A percentile compares a stretch with the other conserved stretches of the same genome.
These are phyloP conservation scores for Pterostichus madidus DNA, from an alignment of 2,888 invertebrate genomes.

Conservation along the genomic window DNA sequence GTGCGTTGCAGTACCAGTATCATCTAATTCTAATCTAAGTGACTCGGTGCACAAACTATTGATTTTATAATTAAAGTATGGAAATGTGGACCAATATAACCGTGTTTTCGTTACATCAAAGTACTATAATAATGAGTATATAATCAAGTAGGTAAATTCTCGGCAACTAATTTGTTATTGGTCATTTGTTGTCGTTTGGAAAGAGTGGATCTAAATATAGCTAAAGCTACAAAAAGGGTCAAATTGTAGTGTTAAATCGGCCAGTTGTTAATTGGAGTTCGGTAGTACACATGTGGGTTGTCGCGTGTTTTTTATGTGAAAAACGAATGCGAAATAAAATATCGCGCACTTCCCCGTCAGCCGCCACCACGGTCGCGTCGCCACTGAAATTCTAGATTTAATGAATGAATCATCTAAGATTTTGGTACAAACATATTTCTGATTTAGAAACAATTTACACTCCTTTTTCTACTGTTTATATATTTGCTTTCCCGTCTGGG, in stretches of 20 bases:
- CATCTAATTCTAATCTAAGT: constrained; percentile 17
- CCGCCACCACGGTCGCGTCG: constrained; percentile 10
- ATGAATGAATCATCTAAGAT: constrained; percentile 74
- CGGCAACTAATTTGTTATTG: constrained; percentile 40
- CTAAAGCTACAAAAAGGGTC: constrained; percentile 30
- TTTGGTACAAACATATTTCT: constrained; percentile 76
- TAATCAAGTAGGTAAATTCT: constrained; percentile 37
- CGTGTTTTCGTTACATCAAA: constrained; percentile 36
- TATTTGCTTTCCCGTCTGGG: constrained; percentile 71
- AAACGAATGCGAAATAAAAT: background rate
- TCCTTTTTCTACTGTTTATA: constrained; percentile 78
- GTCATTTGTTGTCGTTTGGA: constrained; percentile 34
- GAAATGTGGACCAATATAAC: constrained; percentile 50
- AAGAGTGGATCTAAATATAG: constrained; percentile 45
- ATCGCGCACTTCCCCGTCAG: constrained; percentile 19
- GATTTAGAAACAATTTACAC: constrained; percentile 78
- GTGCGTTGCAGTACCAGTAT: constrained; percentile 23
- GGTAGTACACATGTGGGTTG: background rate
- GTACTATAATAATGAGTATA: constrained; percentile 24
- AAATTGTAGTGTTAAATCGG: constrained; percentile 12
- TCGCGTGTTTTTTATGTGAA: background rate
- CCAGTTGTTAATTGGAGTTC: background rate
- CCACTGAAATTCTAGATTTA: constrained; percentile 44
- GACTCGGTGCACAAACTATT: constrained; percentile 49
- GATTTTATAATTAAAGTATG: constrained; percentile 34